Base-by-base conservation (phyloP, 2,113 vertebrate species). In the Osmerus eperlanus region DNA sequence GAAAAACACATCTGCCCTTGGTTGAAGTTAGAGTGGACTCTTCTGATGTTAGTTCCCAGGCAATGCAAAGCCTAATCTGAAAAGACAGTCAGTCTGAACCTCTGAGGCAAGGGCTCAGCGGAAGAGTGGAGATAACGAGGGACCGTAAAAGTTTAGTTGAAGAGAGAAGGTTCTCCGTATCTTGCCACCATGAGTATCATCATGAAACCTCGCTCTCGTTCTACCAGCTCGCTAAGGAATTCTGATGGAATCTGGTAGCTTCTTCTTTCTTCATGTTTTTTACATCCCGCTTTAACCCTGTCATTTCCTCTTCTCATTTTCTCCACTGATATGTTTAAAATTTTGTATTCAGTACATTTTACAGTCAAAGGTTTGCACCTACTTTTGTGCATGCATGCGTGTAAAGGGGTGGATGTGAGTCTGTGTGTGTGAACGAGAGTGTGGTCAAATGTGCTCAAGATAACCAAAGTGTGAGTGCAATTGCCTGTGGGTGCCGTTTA, bases 181-280 rank as follows among this genome's bases (percentile, higher is more conserved):
- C 83, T 19, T 3, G 18, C 74, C 76, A 83, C 86, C 81, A 95
- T 95, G 94, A 95, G 94, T 82, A 95, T 95, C 91, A 78, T 94
- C 71, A 91, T 95, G 93, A 95, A 95, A 90, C 93, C 94, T 61
- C 90, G 94, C 85, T 95, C 94, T 25, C 88, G 93, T 75, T 95
- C 94, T 76, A 95, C 94, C 68, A 95, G 94, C 90, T 95, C 93
- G 71, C 90, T 95, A 74, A 92, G 90, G 89, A 93, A 92, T 52
- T 77, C 91, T 8, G 94, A 95, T 2, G 18, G 89, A 78, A 86
- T 86, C 83, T 91, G 94, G 94, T 95, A 95, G 94, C 3, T 84
- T 91, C 76, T 7, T 70, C 68, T 53, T 52, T 25, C 18, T 67
- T 52, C 52, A 8, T 67, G 8, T 23, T 67, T 1, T 55, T 52